These are phyloP conservation scores for Liopterus haemorrhoidalis DNA, from an alignment of 2,888 invertebrate genomes.

Conservation along the genomic window DNA sequence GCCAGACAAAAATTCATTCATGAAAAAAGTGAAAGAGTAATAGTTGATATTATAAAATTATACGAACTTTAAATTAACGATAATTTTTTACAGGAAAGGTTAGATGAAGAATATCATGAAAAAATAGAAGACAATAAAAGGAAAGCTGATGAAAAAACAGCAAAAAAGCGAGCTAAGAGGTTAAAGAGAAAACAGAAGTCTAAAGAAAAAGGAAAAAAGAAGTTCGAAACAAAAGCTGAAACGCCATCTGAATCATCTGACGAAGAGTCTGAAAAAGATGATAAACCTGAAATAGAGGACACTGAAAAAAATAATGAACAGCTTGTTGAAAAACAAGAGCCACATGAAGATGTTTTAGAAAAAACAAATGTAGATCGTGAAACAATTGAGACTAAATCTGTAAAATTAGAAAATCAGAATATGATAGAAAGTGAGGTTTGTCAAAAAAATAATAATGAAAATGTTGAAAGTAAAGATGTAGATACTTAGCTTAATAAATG, in stretches of 20 bases:
- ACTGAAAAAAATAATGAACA: conserved; percentile 29
- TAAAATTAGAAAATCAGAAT: neutral
- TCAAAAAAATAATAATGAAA: conserved; percentile 25
- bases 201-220: conserved; percentile 38
- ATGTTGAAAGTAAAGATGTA: conserved; percentile 36
- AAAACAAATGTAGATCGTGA: too few relatives aligned
- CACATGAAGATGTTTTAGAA: too few relatives aligned
- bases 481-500: too few relatives aligned
- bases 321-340: neutral
- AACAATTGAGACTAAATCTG: too few relatives aligned
- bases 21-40: conserved; percentile 77
- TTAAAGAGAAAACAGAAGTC: conserved; percentile 65
- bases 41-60: conserved; percentile 16
- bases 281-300: conserved; percentile 41
- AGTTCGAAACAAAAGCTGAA: conserved; percentile 40
- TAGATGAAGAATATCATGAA: conserved; percentile 74
- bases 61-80: neutral
- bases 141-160: conserved; percentile 73
- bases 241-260: conserved; percentile 32
- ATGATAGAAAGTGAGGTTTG: conserved; percentile 4
- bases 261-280: conserved; percentile 37
- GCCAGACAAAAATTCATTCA: conserved; percentile 91
- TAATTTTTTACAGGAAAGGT: conserved; percentile 59
- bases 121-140: conserved; percentile 71
- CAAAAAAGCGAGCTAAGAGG: conserved; percentile 87